Conservation (phyloP, 1,140 invertebrate species). For the Cyrtorhinus lividipennis region DNA sequence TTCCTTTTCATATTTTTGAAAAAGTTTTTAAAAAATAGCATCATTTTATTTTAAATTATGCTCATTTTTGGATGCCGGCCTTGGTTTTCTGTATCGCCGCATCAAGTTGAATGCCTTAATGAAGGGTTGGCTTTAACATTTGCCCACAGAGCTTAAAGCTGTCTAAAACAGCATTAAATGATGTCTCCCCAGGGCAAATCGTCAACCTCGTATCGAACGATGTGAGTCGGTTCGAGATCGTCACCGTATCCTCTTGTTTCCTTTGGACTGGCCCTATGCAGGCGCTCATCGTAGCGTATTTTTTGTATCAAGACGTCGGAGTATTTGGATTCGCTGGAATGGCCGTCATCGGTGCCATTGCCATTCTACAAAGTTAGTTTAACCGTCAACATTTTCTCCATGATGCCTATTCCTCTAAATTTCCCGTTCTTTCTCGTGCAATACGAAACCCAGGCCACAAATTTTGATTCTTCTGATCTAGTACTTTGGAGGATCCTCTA, state of each 20-base stretch:
- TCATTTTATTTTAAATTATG: no score
- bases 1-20: no score
- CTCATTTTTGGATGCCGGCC: no score
- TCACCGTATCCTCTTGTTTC: conserved; percentile 41
- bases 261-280: conserved; percentile 51
- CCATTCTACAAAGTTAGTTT: conserved; percentile 51
- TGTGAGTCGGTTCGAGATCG: conserved; percentile 46
- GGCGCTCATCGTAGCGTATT: conserved; percentile 41
- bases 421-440: conserved; percentile 7
- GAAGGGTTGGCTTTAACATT: no score
- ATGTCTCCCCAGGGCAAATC: conserved; percentile 69
- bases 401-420: conserved; percentile 9
- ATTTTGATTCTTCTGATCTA: no score
- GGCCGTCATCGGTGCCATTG: conserved; percentile 47
- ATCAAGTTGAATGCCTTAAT: no score
- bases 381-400: not conserved
- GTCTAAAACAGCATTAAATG: conserved; percentile 43
- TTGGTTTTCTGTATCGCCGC: no score
- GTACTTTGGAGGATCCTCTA: no score
- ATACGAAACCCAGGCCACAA: no score
- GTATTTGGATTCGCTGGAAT: conserved; percentile 52
- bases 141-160: conserved; percentile 3
- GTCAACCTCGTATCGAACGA: conserved; percentile 74
- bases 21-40: no score
- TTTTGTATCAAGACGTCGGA: conserved; percentile 48